These are phyloP conservation scores for Sphyrna mokarran DNA, from an alignment of 2,113 vertebrate species.

Conservation along the genomic window DNA sequence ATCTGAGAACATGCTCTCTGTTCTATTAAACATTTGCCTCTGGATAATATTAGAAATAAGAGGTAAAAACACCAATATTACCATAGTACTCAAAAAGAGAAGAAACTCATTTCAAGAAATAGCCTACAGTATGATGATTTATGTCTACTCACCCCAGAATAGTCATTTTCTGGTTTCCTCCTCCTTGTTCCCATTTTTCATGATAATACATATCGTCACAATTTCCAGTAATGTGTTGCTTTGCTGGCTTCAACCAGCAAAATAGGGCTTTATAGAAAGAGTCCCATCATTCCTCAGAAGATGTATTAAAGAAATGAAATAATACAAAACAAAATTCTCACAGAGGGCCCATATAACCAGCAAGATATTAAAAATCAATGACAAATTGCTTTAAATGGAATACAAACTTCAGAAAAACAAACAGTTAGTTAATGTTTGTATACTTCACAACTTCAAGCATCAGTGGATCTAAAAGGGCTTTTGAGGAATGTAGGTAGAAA, in stretches of 20 bases:
- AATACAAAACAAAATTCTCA: not conserved
- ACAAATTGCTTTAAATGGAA: not conserved
- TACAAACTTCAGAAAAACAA: not conserved
- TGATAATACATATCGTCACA: not conserved
- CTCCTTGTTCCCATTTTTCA: not conserved
- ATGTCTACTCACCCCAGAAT: not conserved
- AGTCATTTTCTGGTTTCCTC: not conserved
- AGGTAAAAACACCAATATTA: not conserved
- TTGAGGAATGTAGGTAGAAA: not conserved
- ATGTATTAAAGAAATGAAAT: not conserved
- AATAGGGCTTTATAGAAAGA: not conserved
- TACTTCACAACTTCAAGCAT: not conserved
- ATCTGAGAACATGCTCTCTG: not conserved
- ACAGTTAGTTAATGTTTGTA: not conserved
- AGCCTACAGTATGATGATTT: not conserved
- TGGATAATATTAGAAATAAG: not conserved
- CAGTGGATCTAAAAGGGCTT: not conserved
- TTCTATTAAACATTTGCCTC: not conserved
- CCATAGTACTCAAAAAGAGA: not conserved
- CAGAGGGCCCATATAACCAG: not conserved
- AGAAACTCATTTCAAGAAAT: not conserved
- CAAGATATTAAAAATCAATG: not conserved
- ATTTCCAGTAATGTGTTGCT: not conserved
- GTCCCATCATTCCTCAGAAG: not conserved
- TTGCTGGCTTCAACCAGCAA: not conserved